Evolutionary conservation across 1,140 invertebrate genomes (phyloP).

Genomic region (Tetramorium simillimum): DNA sequence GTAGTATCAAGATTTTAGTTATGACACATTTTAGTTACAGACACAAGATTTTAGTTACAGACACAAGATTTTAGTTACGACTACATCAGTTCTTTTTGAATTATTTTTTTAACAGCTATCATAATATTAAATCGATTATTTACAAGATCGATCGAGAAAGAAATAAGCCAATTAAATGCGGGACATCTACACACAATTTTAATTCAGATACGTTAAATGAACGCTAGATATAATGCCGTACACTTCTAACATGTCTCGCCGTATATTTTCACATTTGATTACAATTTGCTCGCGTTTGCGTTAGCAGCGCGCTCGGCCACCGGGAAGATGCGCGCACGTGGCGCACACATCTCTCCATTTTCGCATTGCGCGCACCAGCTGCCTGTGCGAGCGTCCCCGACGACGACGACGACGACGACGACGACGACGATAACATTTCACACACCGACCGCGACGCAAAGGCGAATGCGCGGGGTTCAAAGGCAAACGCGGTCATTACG

Average conservation of each 20-base stretch:
- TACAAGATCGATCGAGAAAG: not conserved
- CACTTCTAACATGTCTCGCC: not conserved
- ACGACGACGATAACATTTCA: slow-evolving; percentile 41
- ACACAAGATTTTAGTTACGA: too few species aligned
- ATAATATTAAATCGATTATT: not conserved
- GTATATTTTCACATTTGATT: slow-evolving; percentile 46
- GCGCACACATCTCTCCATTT: not conserved
- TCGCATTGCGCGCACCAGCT: not conserved
- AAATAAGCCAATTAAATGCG: not conserved
- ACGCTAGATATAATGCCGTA: too few species aligned
- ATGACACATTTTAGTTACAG: too few species aligned
- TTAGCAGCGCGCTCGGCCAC: not conserved
- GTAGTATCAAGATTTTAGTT: too few species aligned
- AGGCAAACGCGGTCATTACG: slow-evolving; percentile 55
- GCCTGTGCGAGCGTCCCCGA: not conserved
- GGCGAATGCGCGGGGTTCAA: slow-evolving; percentile 47
- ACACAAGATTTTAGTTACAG: too few species aligned
- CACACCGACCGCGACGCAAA: slow-evolving; percentile 36
- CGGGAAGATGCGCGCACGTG: not conserved
- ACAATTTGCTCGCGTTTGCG: slow-evolving; percentile 8
- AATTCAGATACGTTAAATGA: not conserved
- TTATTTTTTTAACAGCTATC: too few species aligned
- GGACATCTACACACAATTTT: too few species aligned
- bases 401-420: slow-evolving; percentile 30
- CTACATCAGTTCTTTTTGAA: not conserved